These are phyloP conservation scores for Laticauda laticaudata DNA, from an alignment of 2,113 vertebrate species.

Conservation along the genomic window DNA sequence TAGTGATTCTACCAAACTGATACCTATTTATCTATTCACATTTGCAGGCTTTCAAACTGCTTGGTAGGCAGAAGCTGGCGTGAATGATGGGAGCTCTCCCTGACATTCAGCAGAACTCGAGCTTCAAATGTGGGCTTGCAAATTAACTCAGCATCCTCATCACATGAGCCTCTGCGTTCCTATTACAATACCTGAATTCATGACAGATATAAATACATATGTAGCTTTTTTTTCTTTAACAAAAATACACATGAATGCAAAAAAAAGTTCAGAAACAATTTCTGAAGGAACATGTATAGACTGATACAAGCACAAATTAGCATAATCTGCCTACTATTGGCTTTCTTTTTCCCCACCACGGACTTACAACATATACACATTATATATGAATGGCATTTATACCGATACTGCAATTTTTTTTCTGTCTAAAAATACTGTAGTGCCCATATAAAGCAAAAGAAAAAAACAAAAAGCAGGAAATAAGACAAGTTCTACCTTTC, in stretches of 20 bases:
- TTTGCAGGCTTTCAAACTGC: neutral
- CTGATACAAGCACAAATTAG: neutral
- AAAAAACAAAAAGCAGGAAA: neutral
- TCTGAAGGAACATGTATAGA: neutral
- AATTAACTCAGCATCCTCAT: neutral
- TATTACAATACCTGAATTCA: neutral
- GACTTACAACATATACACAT: neutral
- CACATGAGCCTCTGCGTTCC: neutral
- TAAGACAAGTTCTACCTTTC: neutral
- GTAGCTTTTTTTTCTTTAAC: neutral
- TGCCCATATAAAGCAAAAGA: neutral
- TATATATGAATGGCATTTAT: neutral
- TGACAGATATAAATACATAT: neutral
- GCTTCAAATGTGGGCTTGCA: neutral
- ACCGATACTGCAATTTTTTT: neutral
- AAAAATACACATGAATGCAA: neutral
- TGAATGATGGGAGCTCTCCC: neutral
- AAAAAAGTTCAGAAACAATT: neutral
- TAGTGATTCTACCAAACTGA: neutral
- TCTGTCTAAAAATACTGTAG: neutral
- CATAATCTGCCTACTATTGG: neutral
- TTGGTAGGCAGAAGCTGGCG: neutral
- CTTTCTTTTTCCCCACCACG: neutral
- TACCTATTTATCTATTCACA: neutral
- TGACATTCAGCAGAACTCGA: neutral